phyloP scores from a whole-genome alignment of 2,888 invertebrate genomes.

The Microplitis deprimator region DNA sequence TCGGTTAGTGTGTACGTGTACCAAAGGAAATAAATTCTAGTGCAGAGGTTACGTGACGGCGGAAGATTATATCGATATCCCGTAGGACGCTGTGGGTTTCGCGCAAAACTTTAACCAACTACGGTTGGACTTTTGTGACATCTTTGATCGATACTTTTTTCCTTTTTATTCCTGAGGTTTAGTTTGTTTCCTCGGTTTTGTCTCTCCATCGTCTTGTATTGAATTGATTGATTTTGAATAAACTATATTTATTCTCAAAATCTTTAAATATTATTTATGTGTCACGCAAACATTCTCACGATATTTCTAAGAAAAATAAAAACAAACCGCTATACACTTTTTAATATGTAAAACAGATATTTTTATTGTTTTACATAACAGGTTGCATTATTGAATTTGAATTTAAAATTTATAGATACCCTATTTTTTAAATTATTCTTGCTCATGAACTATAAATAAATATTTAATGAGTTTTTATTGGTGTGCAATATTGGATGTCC shows the following conservation, averaged over 20 bases:
- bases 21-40: conserved; percentile 41
- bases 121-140: conserved; percentile 12
- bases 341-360: too few species aligned
- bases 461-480: too few species aligned
- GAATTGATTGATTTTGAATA: neutral
- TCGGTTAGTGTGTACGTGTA: conserved; percentile 23
- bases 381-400: too few species aligned
- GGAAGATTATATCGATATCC: conserved; percentile 48
- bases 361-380: too few species aligned
- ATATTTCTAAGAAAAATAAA: neutral
- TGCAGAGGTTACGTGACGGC: conserved; percentile 43
- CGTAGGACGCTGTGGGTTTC: conserved; percentile 32
- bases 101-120: conserved; percentile 20
- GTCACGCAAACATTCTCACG: neutral
- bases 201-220: too few species aligned
- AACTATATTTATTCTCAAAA: neutral
- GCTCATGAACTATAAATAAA: too few species aligned
- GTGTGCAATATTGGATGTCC: too few species aligned
- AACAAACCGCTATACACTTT: too few species aligned
- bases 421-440: too few species aligned
- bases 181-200: too few species aligned
- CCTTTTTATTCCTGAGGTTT: neutral
- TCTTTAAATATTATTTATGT: neutral
- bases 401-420: too few species aligned
- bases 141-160: conserved; percentile 9